These are phyloP conservation scores for Nomada lathburiana DNA, from an alignment of 2,888 invertebrate genomes.

Conservation along the genomic window DNA sequence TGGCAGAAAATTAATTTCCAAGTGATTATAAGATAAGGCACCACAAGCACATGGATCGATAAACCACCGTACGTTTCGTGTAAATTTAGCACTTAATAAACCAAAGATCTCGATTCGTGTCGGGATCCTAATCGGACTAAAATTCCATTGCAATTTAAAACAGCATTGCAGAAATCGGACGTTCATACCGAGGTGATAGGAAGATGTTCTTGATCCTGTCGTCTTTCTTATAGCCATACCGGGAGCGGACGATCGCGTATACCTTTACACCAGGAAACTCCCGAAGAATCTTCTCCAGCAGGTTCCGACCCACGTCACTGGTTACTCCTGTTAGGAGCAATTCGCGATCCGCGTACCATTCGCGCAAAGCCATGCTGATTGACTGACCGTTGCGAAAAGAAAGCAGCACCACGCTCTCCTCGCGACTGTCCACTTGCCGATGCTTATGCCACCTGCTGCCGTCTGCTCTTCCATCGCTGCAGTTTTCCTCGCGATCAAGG, in stretches of 20 bases:
- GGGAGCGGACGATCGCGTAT: constrained; percentile 71
- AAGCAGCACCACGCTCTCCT: constrained; percentile 24
- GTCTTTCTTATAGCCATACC: constrained; percentile 60
- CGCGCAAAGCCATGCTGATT: constrained; percentile 75
- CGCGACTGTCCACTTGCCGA: constrained; percentile 14
- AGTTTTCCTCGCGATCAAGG: background rate
- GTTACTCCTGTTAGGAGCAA: constrained; percentile 79
- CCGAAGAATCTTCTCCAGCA: constrained; percentile 80
- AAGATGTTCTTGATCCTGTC: constrained; percentile 77
- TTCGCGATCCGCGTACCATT: constrained; percentile 78
- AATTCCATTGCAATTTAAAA: background rate
- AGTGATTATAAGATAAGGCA: too few relatives aligned
- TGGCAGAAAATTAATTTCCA: too few relatives aligned
- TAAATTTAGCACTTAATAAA: background rate
- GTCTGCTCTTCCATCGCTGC: background rate
- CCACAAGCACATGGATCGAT: too few relatives aligned
- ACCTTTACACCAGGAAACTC: constrained; percentile 72
- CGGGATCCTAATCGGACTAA: background rate
- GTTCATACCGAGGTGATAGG: constrained; percentile 74
- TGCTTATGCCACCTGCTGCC: background rate
- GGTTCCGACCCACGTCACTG: constrained; percentile 75
- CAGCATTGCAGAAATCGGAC: background rate
- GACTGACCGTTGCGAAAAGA: constrained; percentile 63
- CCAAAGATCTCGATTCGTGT: background rate
- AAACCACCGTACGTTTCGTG: too few relatives aligned